Conservation (phyloP, 1,140 invertebrate species). For the Heliconius hermathena region DNA sequence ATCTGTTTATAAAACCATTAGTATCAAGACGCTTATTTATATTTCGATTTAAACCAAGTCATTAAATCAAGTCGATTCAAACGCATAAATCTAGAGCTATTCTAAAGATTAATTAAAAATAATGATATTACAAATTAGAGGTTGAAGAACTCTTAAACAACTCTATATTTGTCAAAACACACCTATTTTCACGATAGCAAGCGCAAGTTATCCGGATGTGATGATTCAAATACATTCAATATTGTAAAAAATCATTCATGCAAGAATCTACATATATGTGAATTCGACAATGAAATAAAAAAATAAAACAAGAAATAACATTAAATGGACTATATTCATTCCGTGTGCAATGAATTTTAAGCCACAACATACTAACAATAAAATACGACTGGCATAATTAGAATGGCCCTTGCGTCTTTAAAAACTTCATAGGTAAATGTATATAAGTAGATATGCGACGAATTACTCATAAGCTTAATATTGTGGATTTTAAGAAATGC, state of each 20-base stretch:
- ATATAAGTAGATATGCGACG: no score
- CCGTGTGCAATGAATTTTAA: not conserved
- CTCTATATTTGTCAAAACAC: not conserved
- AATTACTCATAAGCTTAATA: no score
- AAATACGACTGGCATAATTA: not conserved
- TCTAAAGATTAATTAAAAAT: not conserved
- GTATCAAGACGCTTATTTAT: no score
- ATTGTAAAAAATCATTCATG: constrained; percentile 24
- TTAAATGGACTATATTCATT: not conserved
- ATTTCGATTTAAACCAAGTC: no score
- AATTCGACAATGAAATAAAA: not conserved
- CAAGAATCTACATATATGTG: constrained; percentile 9
- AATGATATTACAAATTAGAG: not conserved
- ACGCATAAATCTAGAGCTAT: no score
- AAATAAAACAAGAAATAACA: not conserved
- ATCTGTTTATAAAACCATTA: not conserved
- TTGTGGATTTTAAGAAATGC: no score
- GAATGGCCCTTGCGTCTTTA: not conserved
- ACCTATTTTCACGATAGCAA: not conserved
- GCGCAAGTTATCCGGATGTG: constrained; percentile 8
- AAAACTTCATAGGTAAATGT: no score
- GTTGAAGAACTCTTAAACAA: not conserved
- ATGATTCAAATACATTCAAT: constrained; percentile 24
- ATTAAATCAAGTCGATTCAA: no score
- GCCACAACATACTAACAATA: not conserved